Evolutionary conservation across 2,888 invertebrate genomes (phyloP), one percentile per base, ranked within the genome.

Genomic region (Ophion costatus): DNA sequence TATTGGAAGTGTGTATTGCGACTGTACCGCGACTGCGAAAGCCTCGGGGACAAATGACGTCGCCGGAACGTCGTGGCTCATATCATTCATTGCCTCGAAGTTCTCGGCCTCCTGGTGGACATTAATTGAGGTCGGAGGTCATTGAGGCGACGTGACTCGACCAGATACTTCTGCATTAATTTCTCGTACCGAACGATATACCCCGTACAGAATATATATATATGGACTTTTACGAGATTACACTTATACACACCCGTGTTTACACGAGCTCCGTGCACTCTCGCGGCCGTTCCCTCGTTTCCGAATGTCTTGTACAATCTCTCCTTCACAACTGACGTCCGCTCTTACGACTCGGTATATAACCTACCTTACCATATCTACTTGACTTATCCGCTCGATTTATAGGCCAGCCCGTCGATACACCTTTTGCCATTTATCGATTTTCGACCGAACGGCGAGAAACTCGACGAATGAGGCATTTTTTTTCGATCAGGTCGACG

Each of bases 71-170:
- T 79, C 42, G 79, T 71, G 63, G 61, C 75, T 74, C 82, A 67
- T 81, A 80, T 84, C 80, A 70, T 76, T 82, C 82, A 67, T 78
- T 77, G 70, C 83, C 56, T 38, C 73, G 70, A 66, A 61, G 76
- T 63, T 66, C 76, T 76, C 59, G 80, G 71, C 76, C 82, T 71
- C 64, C 76, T 75, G 86, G 69, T 86, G 80, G 74, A 83, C 83
- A 83, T 83, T 86, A 86, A 86, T 86, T 86, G 86, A 81, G 83
- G 83, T 75, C 86, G 81, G 66, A 71, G 86, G 83, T 86, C 83
- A 78, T 79, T 81, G 57, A 42, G 80, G 70, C 80, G 79, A 86
- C 86, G 86, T 86, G 86, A 86, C 84, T 86, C 71, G 86, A 86
- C 84, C 84, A 82, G 84, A 86, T 86, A 84, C 67, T 80, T 84